phyloP scores from a whole-genome alignment of 2,113 vertebrate genomes.

The Pollimyrus isidori region DNA sequence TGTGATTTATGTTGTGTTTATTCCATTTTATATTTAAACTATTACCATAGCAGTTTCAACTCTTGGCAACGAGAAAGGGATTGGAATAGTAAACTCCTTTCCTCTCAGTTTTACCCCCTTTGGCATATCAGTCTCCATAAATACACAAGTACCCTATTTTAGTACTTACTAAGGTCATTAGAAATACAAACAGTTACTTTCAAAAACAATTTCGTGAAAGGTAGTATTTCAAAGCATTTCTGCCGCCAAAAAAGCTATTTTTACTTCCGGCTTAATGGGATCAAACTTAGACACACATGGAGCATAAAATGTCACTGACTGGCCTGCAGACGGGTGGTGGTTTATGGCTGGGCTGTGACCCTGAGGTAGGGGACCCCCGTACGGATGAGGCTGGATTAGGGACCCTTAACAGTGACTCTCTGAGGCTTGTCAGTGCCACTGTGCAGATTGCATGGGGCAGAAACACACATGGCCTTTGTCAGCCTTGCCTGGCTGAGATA shows the following conservation, averaged over 20 bases:
- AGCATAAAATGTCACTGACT: too few species aligned
- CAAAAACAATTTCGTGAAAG: background rate
- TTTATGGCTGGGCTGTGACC: background rate
- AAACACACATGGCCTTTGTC: background rate
- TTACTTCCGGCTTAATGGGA: background rate
- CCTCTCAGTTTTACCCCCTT: background rate
- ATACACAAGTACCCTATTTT: background rate
- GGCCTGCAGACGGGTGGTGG: background rate
- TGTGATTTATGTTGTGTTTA: constrained; percentile 21
- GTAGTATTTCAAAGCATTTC: background rate
- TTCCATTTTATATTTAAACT: constrained; percentile 18
- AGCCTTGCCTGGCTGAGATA: background rate
- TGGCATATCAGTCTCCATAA: background rate
- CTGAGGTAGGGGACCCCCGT: background rate
- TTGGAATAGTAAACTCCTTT: constrained; percentile 4
- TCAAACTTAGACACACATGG: background rate
- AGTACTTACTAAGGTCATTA: background rate
- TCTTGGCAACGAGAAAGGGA: constrained; percentile 2
- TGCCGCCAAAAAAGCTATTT: background rate
- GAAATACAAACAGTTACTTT: background rate
- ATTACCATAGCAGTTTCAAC: constrained; percentile 8
- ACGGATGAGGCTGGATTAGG: background rate
- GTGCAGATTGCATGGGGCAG: background rate
- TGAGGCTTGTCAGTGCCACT: background rate
- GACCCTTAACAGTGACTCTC: background rate